Conservation (phyloP, 2,113 vertebrate genomes). For the Crotalus viridis region DNA sequence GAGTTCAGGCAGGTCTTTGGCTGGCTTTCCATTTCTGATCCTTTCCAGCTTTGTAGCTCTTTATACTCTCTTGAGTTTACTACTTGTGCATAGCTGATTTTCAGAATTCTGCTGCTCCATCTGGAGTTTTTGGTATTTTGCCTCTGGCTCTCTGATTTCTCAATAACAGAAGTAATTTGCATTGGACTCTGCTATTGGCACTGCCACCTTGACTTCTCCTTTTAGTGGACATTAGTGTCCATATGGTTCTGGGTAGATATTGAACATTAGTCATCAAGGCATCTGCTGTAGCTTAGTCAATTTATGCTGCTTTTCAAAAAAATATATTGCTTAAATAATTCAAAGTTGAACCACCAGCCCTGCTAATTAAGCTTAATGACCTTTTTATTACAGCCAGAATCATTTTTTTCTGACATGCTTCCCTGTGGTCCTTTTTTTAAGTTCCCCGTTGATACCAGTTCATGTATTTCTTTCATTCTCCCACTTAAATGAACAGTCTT, state of each 20-base stretch:
- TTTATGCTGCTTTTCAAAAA: background rate
- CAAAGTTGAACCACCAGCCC: background rate
- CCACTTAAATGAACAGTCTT: background rate
- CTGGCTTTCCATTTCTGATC: background rate
- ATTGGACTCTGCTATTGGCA: constrained; percentile 25
- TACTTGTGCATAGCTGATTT: constrained; percentile 30
- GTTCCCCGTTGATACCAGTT: background rate
- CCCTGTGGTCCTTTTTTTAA: background rate
- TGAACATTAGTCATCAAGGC: background rate
- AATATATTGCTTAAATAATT: constrained; percentile 6
- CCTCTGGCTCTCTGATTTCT: constrained; percentile 11
- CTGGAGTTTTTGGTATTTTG: constrained; percentile 35
- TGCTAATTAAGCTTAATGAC: background rate
- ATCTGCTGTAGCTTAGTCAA: background rate
- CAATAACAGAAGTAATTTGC: constrained; percentile 32
- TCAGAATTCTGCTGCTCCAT: constrained; percentile 30
- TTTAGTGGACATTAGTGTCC: background rate
- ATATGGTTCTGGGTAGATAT: background rate
- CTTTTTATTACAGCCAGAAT: background rate
- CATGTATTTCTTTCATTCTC: background rate
- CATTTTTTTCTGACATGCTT: background rate
- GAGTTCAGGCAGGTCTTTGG: background rate
- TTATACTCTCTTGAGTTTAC: constrained; percentile 29
- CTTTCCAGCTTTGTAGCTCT: background rate
- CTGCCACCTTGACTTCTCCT: constrained; percentile 16